Base-by-base conservation (phyloP, 2,888 invertebrate species). In the Perdita meconis region DNA sequence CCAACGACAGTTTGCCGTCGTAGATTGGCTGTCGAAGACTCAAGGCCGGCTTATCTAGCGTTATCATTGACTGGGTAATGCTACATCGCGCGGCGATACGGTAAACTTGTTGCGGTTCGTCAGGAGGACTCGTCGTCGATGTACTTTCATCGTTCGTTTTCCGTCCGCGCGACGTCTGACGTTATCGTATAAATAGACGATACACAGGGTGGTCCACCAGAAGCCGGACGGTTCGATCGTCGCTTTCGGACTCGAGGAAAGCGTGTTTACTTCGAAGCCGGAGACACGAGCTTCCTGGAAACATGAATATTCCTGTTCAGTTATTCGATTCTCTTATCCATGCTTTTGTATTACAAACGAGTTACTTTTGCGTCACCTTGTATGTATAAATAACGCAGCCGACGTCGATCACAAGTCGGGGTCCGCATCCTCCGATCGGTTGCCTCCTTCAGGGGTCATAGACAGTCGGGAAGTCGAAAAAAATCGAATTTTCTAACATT, bases 121-220 rank as follows among this genome's bases (percentile, higher is more conserved):
- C 68, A 50, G 47, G 38, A 24, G 51, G 66, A 59, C 55, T 36
- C 16, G 16, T 24, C 64, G 38, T 22, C 42, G 40, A 30, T 57
- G 47, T 34, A 50, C 60, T 65, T 50, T 77, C 44, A n/a, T 56
- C 59, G 40, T 44, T 55, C 71, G 64, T 67, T 30, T 30, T 77
- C 51, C 40, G 55, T 64, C 64, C 47, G 63, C 70, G 55, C 67
- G 68, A 75, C 80, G 79, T 68, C 78, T 47, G 77, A 85, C 67
- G 72, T 78, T 84, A 47, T 60, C 60, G 63, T 85, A 86, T 84
- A 86, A 85, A 85, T 85, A 86, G 81, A 75, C 60, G 60, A 57
- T 86, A 80, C 81, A 64, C 36, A 50, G 50, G 61, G 61, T 63
- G 61, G 50, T 13, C 50, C 36, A 16, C 24, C 24, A 36, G 6